Percentiles rank a stretch among this genome's conserved stretches.
Conservation (phyloP, 2,888 invertebrate species). For the Eumerus sabulonum region DNA sequence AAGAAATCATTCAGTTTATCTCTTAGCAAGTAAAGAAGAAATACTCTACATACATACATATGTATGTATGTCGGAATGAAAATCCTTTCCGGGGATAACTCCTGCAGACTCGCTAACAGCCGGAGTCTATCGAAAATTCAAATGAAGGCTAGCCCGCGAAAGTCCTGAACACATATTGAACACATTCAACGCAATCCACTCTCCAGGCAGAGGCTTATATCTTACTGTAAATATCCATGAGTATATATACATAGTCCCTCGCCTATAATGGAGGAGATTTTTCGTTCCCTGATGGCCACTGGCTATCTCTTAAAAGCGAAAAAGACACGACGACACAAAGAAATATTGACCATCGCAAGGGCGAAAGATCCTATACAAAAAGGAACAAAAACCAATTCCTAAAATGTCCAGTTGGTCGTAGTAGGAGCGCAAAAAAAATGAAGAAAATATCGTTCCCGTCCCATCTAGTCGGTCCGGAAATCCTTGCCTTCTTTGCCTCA, state of each 20-base stretch:
- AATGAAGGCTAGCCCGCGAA: constrained; percentile 12
- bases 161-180: constrained; percentile 13
- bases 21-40: too few relatives aligned
- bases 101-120: too few relatives aligned
- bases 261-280: constrained; percentile 13
- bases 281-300: constrained; percentile 26
- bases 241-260: not conserved
- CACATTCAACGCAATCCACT: constrained; percentile 32
- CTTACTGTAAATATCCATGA: constrained; percentile 25
- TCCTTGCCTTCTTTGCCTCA: constrained; percentile 22
- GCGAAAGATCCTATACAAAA: constrained; percentile 24
- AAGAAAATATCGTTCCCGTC: constrained; percentile 41
- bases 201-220: constrained; percentile 37
- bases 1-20: too few relatives aligned
- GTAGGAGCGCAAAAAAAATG: too few relatives aligned
- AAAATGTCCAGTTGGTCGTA: constrained; percentile 36
- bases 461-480: constrained; percentile 31
- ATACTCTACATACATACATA: too few relatives aligned
- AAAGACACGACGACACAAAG: constrained; percentile 58
- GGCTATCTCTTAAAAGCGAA: not conserved
- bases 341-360: constrained; percentile 55
- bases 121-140: too few relatives aligned
- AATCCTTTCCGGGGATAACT: too few relatives aligned
- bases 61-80: too few relatives aligned
- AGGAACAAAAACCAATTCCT: constrained; percentile 17